Percentiles rank a stretch among this genome's conserved stretches.
Evolutionary conservation across 2,113 vertebrate genomes (phyloP).

Genomic region (Lathamus discolor): DNA sequence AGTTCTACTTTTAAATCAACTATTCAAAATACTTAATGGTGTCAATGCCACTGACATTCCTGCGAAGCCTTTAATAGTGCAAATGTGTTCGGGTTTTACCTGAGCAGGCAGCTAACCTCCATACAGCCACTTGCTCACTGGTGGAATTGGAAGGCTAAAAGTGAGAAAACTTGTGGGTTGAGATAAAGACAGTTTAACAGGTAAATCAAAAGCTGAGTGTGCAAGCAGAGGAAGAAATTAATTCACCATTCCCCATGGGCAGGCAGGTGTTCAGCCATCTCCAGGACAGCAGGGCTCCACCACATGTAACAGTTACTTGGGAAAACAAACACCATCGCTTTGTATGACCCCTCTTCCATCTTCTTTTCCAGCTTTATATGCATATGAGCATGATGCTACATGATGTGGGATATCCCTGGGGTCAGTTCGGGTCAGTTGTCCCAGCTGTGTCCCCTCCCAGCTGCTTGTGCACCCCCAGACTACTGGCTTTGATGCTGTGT

Average conservation of each 20-base stretch:
- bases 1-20: neutral
- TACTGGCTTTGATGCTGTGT: neutral
- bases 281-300: neutral
- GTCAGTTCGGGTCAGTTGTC: neutral
- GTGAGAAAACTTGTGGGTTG: neutral
- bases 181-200: neutral
- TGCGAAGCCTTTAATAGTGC: neutral
- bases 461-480: neutral
- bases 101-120: neutral
- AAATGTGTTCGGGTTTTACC: neutral
- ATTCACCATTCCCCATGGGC: neutral
- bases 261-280: neutral
- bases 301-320: rapidly evolving
- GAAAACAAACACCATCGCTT: neutral
- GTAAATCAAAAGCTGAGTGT: neutral
- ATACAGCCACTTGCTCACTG: rapidly evolving
- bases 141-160: neutral
- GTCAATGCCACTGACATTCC: neutral
- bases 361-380: neutral
- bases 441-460: neutral
- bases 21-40: neutral
- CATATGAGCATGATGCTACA: too few relatives aligned
- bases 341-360: rapidly evolving
- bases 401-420: neutral
- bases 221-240: neutral